Conservation (phyloP, 2,113 vertebrate species). For the Orcinus orca region DNA sequence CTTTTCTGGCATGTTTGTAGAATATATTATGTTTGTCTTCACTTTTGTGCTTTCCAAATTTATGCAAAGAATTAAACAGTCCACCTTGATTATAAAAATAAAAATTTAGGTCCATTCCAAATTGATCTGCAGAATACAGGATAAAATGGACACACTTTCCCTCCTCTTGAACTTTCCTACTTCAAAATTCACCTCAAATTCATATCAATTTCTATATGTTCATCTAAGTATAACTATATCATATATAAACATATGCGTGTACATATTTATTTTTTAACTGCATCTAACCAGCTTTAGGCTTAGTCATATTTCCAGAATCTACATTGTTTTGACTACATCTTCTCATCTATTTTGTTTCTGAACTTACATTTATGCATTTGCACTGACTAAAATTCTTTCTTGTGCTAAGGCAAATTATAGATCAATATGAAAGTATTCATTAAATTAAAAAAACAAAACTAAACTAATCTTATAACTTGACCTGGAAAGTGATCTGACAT, state of each 20-base stretch:
- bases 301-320: background rate
- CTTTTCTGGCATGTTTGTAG: background rate
- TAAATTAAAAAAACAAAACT: background rate
- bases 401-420: background rate
- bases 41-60: background rate
- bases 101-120: background rate
- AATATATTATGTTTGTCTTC: background rate
- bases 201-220: background rate
- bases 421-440: background rate
- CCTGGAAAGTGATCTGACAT: background rate
- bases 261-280: background rate
- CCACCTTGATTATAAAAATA: background rate
- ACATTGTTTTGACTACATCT: background rate
- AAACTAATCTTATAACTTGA: background rate
- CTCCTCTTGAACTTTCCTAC: background rate
- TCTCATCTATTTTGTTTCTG: background rate
- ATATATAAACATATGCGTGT: background rate
- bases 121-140: background rate
- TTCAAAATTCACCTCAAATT: background rate
- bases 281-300: background rate
- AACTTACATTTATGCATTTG: background rate
- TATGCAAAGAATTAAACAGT: background rate
- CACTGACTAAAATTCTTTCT: background rate
- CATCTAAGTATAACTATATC: background rate
- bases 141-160: background rate